Percentiles rank a stretch among this genome's conserved stretches.
Evolutionary conservation across 2,888 invertebrate species (phyloP).

Genomic region (Synergus japonicus): DNA sequence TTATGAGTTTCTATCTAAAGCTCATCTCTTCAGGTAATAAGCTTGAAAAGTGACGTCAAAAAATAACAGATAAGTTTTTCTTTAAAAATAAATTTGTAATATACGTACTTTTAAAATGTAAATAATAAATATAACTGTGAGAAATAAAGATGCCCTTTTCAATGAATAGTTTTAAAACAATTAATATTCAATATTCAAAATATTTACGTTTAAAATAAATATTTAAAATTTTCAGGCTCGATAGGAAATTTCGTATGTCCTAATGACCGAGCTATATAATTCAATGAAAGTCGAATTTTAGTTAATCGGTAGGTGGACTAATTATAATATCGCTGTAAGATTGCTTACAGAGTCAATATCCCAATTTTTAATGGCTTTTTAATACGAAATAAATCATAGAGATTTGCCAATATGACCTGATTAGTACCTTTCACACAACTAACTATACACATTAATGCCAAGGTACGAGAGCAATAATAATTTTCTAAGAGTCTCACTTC

Average conservation of each 20-base stretch:
- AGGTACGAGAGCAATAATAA: not conserved
- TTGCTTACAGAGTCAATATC: not conserved
- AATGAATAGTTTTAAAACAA: too few species aligned
- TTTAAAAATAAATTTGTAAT: too few species aligned
- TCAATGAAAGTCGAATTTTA: too few species aligned
- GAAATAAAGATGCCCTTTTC: too few species aligned
- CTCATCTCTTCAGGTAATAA: not conserved
- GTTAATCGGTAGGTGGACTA: not conserved
- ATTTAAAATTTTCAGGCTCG: too few species aligned
- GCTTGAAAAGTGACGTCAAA: too few species aligned
- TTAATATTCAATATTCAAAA: too few species aligned
- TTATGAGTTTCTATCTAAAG: not conserved
- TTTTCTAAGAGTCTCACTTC: constrained; percentile 12
- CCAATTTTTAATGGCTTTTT: not conserved
- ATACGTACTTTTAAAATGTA: too few species aligned
- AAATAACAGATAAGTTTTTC: too few species aligned
- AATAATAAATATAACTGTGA: too few species aligned
- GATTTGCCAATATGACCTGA: not conserved
- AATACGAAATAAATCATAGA: not conserved
- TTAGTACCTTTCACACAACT: not conserved
- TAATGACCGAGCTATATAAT: not conserved
- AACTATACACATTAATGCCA: not conserved
- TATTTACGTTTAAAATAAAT: too few species aligned
- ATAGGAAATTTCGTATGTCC: not conserved
- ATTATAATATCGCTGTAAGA: not conserved